Base-by-base conservation (phyloP, 1,140 invertebrate species). In the Bombus impatiens region DNA sequence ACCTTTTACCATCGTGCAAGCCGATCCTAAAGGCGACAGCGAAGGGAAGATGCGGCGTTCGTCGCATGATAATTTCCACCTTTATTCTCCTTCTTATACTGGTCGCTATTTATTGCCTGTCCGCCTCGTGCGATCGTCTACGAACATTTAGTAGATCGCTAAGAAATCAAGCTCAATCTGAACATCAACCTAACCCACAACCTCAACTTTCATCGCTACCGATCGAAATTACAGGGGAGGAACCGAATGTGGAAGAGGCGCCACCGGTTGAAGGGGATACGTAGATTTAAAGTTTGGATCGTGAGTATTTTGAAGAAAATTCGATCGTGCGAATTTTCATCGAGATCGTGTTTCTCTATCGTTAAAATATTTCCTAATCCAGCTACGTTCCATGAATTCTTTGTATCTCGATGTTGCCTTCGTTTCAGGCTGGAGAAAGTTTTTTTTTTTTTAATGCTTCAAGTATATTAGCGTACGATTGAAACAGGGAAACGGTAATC, bases 1-100 rank as follows among this genome's bases (percentile, higher is more conserved):
- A 87, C 28, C 9, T 77, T 22, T 35, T 79, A 12, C 28, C 86
- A 9, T 47, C 86, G 35, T 90, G 86, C n/a, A 28, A 62, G n/a
- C 88, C 89, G 28, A 35, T 84, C 44, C 40, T 90, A 42, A 87
- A 80, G 18, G 35, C 81, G 1, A 68, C 75, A 22, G 13, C 77
- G 35, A 87, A 37, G 10, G 35, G 74, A 13, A 84, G 35, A 82
- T 90, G 89, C 72, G 47, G 74, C 8, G 8, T 25, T n/a, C 82
- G 75, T 9, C 88, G 78, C 37, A 85, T 87, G 86, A 6, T 89
- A 9, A 57, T 89, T 35, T 81, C 65, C 9, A 42, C 40, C 18
- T 1, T 85, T 37, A 35, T 89, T 10, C 13, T 90, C 8, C 28
- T 87, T 9, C 25, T 89, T 35, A 68, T 89, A 13, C 8, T 84